These are phyloP conservation scores for Phoxinus dragarum DNA, from an alignment of 2,797 vertebrate genomes.

Conservation along the genomic window DNA sequence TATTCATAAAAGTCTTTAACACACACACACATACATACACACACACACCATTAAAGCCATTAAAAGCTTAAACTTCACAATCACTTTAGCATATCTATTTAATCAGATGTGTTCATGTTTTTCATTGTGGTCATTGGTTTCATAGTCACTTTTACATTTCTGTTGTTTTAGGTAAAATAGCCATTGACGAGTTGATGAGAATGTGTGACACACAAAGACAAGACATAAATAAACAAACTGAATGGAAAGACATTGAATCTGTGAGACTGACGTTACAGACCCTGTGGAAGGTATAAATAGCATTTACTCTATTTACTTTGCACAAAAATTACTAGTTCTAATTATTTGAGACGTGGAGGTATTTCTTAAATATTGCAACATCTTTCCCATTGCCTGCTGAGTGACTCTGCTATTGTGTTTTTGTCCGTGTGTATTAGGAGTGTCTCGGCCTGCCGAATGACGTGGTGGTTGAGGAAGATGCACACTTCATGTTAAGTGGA, in stretches of 20 bases:
- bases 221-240: constrained; percentile 62
- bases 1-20: too few relatives aligned
- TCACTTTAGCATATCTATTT: not conserved
- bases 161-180: constrained; percentile 86
- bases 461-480: constrained; percentile 72
- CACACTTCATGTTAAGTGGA: constrained; percentile 86
- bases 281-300: constrained; percentile 87
- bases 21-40: too few relatives aligned
- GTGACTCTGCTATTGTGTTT: not conserved
- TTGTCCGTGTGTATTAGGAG: constrained; percentile 72
- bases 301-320: not conserved
- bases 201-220: constrained; percentile 79
- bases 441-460: constrained; percentile 78
- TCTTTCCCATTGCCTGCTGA: not conserved
- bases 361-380: not conserved
- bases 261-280: constrained; percentile 81
- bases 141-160: not conserved
- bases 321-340: not conserved
- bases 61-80: not conserved
- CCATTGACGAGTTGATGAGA: constrained; percentile 81
- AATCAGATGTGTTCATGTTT: not conserved
- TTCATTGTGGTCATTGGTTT: not conserved
- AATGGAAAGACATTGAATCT: constrained; percentile 69
- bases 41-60: too few relatives aligned
- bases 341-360: not conserved